These are phyloP conservation scores for Egretta garzetta DNA, from an alignment of 2,113 vertebrate species.

Conservation along the genomic window DNA sequence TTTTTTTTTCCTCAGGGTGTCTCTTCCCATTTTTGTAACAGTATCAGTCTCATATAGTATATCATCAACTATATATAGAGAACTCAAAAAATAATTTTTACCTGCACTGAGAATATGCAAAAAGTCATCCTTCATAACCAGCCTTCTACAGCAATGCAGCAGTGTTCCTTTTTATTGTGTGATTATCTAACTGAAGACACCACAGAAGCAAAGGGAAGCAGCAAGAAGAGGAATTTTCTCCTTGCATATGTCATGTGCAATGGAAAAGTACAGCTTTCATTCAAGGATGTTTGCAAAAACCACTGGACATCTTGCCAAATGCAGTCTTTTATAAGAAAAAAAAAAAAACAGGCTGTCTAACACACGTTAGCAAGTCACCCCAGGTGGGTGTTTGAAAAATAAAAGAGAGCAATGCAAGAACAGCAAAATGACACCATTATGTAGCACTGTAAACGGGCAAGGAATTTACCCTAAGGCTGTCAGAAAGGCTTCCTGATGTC, in stretches of 20 bases:
- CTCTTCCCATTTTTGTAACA: not conserved
- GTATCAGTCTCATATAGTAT: not conserved
- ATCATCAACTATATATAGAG: not conserved
- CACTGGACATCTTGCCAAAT: not conserved
- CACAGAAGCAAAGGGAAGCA: not conserved
- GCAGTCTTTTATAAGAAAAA: not conserved
- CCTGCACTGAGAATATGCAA: not conserved
- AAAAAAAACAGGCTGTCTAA: not conserved
- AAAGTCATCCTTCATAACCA: not conserved
- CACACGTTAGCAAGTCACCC: not conserved
- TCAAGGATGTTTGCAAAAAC: not conserved
- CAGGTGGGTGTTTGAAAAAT: not conserved
- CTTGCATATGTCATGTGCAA: not conserved
- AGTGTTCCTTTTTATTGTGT: not conserved
- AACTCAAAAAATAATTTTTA: not conserved
- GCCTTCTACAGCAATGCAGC: not conserved
- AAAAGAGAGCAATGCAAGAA: not conserved
- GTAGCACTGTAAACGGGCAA: not conserved
- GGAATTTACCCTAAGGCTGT: not conserved
- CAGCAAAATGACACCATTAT: not conserved
- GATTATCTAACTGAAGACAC: not conserved
- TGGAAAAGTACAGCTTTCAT: not conserved
- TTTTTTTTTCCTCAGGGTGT: not conserved
- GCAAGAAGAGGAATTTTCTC: not conserved
- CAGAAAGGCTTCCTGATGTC: not conserved